Evolutionary conservation across 2,888 invertebrate species (phyloP), one percentile per base, ranked within the genome.

Genomic region (Heliconius sara): DNA sequence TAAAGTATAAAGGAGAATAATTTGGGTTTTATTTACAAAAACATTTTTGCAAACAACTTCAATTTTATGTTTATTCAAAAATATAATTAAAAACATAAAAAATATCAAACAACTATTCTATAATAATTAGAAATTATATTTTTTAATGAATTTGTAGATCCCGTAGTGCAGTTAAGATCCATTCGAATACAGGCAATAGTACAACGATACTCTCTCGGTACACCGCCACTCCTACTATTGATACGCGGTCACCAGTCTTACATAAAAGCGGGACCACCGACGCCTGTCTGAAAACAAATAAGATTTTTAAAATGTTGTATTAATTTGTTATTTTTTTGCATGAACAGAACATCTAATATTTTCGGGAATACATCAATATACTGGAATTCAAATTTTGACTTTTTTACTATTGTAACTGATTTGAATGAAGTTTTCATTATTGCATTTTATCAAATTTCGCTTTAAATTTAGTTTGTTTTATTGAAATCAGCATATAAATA

Each of bases 221-320:
- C 7, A 93, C 89, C 0, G 93, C 91, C 3, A 93, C 86, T 1
- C 94, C 95, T 1, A 90, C 89, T 2, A 88, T 84, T 0, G 90
- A 83, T 25, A 85, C 86, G 2, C 87, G 88, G 0, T 87, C 90
- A 2, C 86, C 85, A 10, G 83, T 81, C 27, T 83, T 86, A 84
- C 95, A 95, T 2, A 93, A 85, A 22, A 95, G 83, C n/a, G 0
- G 94, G 90, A 0, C 93, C 94, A 0, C 95, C 95, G 5, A 91
- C 83, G 25, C 94, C 94, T 0, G 93, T 92, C 95, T 95, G 86
- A 63, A 87, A 86, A 76, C 66, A 57, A 76, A 57, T 6, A 27
- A n/a, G 43, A n/a, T 60, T 5, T 57, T 60, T 19, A 30, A 25
- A 34, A 34, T 9, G 9, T 34, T 9, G 9, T 34, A 34, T 34